Evolutionary conservation across 2,888 invertebrate genomes (phyloP), one percentile per base, ranked within the genome.

Genomic region (Calliscelio sp.): DNA sequence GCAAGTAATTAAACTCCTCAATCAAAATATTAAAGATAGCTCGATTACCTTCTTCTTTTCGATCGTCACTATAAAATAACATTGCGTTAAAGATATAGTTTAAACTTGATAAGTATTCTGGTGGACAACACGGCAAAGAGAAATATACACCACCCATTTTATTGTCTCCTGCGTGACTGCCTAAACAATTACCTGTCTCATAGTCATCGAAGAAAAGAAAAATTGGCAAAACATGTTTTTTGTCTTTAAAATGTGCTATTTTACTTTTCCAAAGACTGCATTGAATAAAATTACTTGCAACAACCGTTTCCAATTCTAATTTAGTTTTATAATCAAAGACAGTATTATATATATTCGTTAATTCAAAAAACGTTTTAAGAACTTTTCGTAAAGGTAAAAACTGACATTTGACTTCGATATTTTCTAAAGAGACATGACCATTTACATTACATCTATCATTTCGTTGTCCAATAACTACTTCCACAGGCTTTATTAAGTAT

Each of bases 161-260:
- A 8, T 66, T 35, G 3, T 0, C 10, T 11, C 63, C 53, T 10
- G 63, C 63, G 2, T 59, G 61, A 63, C 22, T 73, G 10, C 44
- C 70, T 10, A 46, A n/a, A n/a, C n/a, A n/a, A n/a, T n/a, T n/a
- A n/a, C 79, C 70, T 1, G 74, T 70, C 51, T 79, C 74, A 28
- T 22, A 79, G 55, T 83, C 74, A 24, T 83, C 78, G 41, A 38
- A 73, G 44, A 49, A 68, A 0, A 84, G 10, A 55, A 79, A 74
- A 2, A 78, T n/a, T 16, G 59, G 78, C 0, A 78, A 41, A 6
- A 75, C 66, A 38, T 14, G 49, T 18, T 57, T 25, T 8, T 28
- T 24, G 0, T 68, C 28, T 8, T 4, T 2, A 61, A 35, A 78
- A 11, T 25, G 38, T 38, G 25, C 25, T 8, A 61, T 41, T 32